These are phyloP conservation scores for Nannospalax galili DNA, from an alignment of 2,113 vertebrate species.

Conservation along the genomic window DNA sequence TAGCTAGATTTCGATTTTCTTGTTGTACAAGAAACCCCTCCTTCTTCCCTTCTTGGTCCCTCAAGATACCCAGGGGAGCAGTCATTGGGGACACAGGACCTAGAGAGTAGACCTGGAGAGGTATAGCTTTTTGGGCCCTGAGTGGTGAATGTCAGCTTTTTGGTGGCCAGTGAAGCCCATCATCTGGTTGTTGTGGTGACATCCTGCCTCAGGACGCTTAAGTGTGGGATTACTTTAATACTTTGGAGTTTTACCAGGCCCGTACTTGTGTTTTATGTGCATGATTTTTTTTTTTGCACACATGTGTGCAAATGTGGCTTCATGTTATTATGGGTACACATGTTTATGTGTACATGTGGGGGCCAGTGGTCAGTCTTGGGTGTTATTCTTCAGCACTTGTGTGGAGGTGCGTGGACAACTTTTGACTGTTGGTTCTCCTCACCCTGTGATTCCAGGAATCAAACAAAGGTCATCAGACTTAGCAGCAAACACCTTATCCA, in stretches of 20 bases:
- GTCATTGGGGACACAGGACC: background rate
- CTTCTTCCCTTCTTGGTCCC: rapidly evolving
- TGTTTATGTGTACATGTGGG: background rate
- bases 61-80: rapidly evolving
- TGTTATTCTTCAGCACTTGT: background rate
- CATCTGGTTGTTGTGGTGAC: background rate
- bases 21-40: background rate
- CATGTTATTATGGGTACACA: background rate
- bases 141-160: background rate
- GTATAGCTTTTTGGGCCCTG: no score
- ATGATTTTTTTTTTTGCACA: no score
- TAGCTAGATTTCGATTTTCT: background rate
- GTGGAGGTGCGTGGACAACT: background rate
- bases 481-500: background rate
- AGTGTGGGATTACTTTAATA: background rate
- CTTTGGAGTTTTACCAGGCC: background rate
- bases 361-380: background rate
- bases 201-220: background rate
- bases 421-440: background rate
- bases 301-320: background rate
- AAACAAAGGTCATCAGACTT: background rate
- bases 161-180: rapidly evolving
- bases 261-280: no score
- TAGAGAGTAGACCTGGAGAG: background rate
- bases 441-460: background rate